These are phyloP conservation scores for Antidorcas marsupialis DNA, from an alignment of 2,113 vertebrate species.

Conservation along the genomic window DNA sequence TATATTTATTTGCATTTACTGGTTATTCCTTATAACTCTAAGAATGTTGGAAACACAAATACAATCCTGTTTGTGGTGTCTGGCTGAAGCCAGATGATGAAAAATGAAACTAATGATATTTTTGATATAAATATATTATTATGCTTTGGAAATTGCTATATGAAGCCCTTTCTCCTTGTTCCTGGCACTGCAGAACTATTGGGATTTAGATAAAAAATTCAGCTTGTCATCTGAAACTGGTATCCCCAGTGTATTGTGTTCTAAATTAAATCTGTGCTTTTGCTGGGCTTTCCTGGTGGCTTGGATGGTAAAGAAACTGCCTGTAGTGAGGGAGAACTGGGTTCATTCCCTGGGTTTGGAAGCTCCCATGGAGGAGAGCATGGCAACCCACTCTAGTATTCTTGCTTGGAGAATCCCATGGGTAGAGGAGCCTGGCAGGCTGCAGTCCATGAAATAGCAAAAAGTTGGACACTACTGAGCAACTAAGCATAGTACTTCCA, in stretches of 20 bases:
- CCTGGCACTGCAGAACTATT: neutral
- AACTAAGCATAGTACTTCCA: neutral
- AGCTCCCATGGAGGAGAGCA: neutral
- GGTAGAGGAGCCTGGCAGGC: neutral
- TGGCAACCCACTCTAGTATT: neutral
- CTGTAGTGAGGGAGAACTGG: neutral
- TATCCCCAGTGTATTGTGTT: neutral
- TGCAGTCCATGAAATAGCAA: neutral
- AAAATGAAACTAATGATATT: neutral
- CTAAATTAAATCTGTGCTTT: neutral
- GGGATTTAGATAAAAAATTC: neutral
- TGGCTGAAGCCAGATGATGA: neutral
- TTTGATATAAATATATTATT: neutral
- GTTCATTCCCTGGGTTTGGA: neutral
- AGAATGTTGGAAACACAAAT: neutral
- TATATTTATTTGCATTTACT: neutral
- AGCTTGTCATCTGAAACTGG: neutral
- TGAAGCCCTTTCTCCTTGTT: neutral
- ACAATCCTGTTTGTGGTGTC: neutral
- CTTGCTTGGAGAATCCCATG: neutral
- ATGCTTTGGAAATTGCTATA: neutral
- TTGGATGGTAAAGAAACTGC: neutral
- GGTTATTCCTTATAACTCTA: neutral
- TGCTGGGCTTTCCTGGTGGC: neutral
- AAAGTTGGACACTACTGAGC: fast-evolving